Base-by-base conservation (phyloP, 2,888 invertebrate species). In the Beris morrisii region DNA sequence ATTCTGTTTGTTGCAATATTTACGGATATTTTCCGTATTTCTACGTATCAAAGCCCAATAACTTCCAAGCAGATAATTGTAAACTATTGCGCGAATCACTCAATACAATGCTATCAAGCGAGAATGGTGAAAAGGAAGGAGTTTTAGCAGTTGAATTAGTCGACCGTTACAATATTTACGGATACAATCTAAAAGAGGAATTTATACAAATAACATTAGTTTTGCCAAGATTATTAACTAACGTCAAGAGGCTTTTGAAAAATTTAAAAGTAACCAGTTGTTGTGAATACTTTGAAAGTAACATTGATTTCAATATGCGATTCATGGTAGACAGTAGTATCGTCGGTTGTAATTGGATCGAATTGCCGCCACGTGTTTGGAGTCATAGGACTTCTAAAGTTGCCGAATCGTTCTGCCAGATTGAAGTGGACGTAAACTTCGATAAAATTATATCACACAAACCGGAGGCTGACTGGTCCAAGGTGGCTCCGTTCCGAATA, bases 311-410 rank as follows among this genome's bases (percentile, higher is more conserved):
- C 83, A 98, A 98, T 83, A 95, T 97, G 69, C 89, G 97, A 69
- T 99, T 98, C 78, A 98, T 99, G 97, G 95, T 97, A 43, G 98
- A 99, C 76, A 90, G 89, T 7, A 84, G 87, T 71, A 90, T 99
- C 32, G 91, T 96, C 30, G 99, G 99, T 22, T 99, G 99, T 78
- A 95, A 93, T 78, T 99, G 99, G 99, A 91, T 99, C 74, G 96
- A 97, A 81, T 79, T 99, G 46, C 92, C 93, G 11, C 81, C 88
- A 3, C 87, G 87, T 12, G 88, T 87, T 70, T 99, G 96, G 89
- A 84, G 85, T 30, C 76, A 85, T 7, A 83, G 87, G 71, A 82
- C 85, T 55, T 82, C 82, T 54, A 70, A 81, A 28, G 82, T 83
- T 11, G 85, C 84, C 72, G 22, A 22, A 22, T 88, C 92, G 13